Conservation (phyloP, 1,140 invertebrate species). For the Trichonephila clavata region DNA sequence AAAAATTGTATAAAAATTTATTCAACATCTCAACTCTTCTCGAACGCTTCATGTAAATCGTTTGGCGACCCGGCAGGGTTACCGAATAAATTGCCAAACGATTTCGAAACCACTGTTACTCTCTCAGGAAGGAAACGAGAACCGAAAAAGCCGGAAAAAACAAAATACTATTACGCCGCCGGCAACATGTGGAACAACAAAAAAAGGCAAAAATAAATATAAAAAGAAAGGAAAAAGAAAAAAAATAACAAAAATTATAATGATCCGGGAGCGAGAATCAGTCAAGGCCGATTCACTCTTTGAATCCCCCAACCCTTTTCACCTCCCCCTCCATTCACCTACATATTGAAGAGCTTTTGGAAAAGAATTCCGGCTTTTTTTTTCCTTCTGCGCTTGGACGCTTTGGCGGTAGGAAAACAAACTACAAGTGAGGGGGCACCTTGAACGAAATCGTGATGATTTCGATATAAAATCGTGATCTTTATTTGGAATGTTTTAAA, state of each 20-base stretch:
- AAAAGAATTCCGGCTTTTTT: background rate
- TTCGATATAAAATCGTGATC: background rate
- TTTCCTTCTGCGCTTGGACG: background rate
- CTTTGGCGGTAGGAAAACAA: slow-evolving; percentile 5
- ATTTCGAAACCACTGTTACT: slow-evolving; percentile 41
- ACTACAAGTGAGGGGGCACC: background rate
- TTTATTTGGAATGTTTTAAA: no score
- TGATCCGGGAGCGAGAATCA: slow-evolving; percentile 65
- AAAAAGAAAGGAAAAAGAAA: slow-evolving; percentile 5
- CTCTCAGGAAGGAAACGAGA: slow-evolving; percentile 47
- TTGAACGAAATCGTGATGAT: background rate
- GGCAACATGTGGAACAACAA: slow-evolving; percentile 17
- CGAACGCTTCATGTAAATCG: background rate
- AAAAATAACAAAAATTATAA: slow-evolving; percentile 51
- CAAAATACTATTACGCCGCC: slow-evolving; percentile 47
- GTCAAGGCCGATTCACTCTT: slow-evolving; percentile 56
- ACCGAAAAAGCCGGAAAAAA: slow-evolving; percentile 61
- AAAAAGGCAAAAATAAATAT: slow-evolving; percentile 18
- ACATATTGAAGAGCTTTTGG: background rate
- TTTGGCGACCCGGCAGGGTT: slow-evolving; percentile 11
- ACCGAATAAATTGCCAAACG: slow-evolving; percentile 10
- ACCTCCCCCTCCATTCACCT: slow-evolving; percentile 8
- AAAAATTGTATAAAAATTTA: background rate
- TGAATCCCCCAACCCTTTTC: slow-evolving; percentile 35
- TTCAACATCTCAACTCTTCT: background rate